Evolutionary conservation across 2,797 vertebrate species (phyloP), one percentile per base, ranked within the genome.

Genomic region (Xyrichtys novacula): DNA sequence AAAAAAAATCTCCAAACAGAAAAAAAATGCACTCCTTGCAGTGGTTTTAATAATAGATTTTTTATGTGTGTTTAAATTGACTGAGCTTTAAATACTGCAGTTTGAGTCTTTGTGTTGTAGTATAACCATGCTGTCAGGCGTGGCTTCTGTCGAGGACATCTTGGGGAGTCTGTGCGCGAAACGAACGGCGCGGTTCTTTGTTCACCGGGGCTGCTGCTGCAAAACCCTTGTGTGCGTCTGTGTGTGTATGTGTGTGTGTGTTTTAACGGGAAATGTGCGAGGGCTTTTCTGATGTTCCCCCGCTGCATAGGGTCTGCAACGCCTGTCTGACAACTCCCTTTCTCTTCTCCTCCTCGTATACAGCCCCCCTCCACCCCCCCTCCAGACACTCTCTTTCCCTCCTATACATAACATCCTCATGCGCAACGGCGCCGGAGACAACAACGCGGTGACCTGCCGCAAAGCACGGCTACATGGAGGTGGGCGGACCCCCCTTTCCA

Each of bases 391-490:
- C 75, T 67, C 60, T 64, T 44, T 75, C 66, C 70, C 78, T 77
- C 78, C 87, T 80, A 86, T 89, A 83, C 89, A 89, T 86, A 88
- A 85, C 84, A 84, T 85, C 91, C 87, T 88, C 85, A 85, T 91
- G 91, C 91, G 89, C 91, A 91, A 64, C 92, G 89, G 84, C 87
- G 84, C 81, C 75, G 76, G 78, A 90, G 87, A 91, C 88, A 89
- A 85, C 91, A 86, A 85, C 89, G 85, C 90, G 74, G 79, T 92
- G 91, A 93, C 92, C 93, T 91, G 87, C 91, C 77, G 91, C 92
- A 93, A 91, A 88, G 89, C 89, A 78, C 75, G 80, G 86, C 66
- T 79, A 32, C 78, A 76, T 61, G 34, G 85, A 77, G 84, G 91
- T 92, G 92, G 91, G 93, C 89, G 91, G 88, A 88, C 75, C 83